These are phyloP conservation scores for Rhizoglyphus robini DNA, from an alignment of 1,140 invertebrate species.

Conservation along the genomic window DNA sequence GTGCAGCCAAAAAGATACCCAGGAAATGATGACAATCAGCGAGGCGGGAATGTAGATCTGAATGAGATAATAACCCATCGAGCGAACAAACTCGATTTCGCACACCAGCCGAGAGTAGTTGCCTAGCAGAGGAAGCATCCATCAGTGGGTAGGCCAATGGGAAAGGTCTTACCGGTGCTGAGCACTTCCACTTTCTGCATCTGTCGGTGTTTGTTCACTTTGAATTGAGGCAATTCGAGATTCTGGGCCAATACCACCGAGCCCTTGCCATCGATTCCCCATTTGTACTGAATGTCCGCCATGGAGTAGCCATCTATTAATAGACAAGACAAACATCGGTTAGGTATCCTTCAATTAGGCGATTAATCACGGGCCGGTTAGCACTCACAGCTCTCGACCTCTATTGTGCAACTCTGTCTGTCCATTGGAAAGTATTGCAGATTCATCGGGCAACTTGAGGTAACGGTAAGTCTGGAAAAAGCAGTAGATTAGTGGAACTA, in stretches of 20 bases:
- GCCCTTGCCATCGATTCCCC: constrained; percentile 42
- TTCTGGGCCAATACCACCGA: constrained; percentile 36
- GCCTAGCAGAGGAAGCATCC: constrained; percentile 28
- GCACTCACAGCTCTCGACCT: constrained; percentile 41
- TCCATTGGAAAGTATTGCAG: constrained; percentile 36
- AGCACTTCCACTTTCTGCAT: constrained; percentile 77
- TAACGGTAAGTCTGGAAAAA: constrained; percentile 33
- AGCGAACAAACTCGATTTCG: constrained; percentile 36
- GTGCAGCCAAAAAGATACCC: constrained; percentile 42
- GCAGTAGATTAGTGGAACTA: neutral
- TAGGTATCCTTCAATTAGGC: constrained; percentile 33
- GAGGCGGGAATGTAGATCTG: constrained; percentile 42
- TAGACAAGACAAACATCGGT: constrained; percentile 27
- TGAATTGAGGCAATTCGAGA: constrained; percentile 57
- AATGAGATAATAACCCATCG: constrained; percentile 43
- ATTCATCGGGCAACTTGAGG: constrained; percentile 35
- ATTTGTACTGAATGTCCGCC: constrained; percentile 90
- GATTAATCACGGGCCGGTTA: constrained; percentile 27
- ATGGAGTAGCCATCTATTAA: constrained; percentile 36
- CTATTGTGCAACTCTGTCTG: constrained; percentile 36
- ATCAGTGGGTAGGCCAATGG: neutral
- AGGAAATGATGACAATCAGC: constrained; percentile 40
- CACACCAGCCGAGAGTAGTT: constrained; percentile 39
- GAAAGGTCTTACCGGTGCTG: constrained; percentile 66
- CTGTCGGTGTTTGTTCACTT: constrained; percentile 80